A percentile compares a stretch with the other conserved stretches of the same genome.
Evolutionary conservation across 64 coral and sea anemone species (phyloP).

Genomic region (Porites lutea): DNA sequence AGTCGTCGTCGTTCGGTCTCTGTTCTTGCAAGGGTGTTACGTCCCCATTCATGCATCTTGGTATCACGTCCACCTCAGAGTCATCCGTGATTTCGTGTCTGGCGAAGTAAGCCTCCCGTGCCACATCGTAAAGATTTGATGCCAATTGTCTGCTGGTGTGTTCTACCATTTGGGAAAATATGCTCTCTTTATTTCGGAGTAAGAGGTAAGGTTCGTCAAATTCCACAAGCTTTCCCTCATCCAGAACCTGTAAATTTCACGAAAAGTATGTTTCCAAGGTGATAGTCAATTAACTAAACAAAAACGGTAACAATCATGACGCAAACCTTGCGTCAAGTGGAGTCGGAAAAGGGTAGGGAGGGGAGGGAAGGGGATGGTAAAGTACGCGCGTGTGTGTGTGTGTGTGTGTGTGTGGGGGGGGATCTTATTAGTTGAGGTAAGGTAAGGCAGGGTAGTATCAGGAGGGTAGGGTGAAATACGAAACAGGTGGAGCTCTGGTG

Average conservation of each 20-base stretch:
- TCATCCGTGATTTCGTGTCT: constrained; percentile 55
- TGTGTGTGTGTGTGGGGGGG: too few relatives aligned
- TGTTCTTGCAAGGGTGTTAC: background rate
- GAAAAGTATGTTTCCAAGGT: background rate
- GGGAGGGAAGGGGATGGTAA: too few relatives aligned
- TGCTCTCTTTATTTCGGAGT: constrained; percentile 54
- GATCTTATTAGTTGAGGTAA: too few relatives aligned
- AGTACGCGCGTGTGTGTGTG: too few relatives aligned
- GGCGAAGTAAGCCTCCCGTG: constrained; percentile 61
- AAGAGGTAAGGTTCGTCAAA: constrained; percentile 95
- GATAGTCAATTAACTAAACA: background rate
- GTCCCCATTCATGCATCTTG: background rate
- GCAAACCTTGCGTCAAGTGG: background rate
- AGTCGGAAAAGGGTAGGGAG: too few relatives aligned
- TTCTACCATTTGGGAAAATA: constrained; percentile 83
- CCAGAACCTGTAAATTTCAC: constrained; percentile 69
- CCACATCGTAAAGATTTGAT: constrained; percentile 67
- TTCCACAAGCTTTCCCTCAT: constrained; percentile 85
- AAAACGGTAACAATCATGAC: background rate
- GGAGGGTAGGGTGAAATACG: too few relatives aligned
- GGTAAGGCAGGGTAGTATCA: too few relatives aligned
- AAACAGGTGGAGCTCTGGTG: too few relatives aligned
- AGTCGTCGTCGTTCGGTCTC: background rate
- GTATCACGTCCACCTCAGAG: background rate
- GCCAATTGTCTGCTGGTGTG: constrained; percentile 75